A percentile compares a stretch with the other conserved stretches of the same genome.
Evolutionary conservation across 2,113 vertebrate species (phyloP).

Genomic region (Tenrec ecaudatus): DNA sequence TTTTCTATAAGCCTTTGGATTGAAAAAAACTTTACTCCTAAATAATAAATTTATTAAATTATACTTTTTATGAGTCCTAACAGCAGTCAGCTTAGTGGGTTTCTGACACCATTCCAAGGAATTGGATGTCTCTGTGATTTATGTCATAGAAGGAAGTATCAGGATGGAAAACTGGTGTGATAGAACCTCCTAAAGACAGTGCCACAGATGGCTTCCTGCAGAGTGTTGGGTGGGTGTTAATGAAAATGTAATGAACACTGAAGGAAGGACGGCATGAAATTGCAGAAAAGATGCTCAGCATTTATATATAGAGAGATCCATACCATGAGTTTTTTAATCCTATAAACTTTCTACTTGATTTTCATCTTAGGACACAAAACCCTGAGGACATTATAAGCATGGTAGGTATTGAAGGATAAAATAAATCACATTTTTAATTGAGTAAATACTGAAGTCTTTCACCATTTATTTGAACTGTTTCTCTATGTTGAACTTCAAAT

Average conservation of each 20-base stretch:
- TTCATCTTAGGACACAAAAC: not conserved
- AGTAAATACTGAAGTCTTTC: not conserved
- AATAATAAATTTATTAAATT: slow-evolving; percentile 81
- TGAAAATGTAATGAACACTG: slow-evolving; percentile 31
- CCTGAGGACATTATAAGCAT: not conserved
- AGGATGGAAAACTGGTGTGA: slow-evolving; percentile 54
- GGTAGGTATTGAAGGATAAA: not conserved
- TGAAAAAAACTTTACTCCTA: slow-evolving; percentile 45
- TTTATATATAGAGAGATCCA: not conserved
- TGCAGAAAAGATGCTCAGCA: not conserved
- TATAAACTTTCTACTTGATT: not conserved
- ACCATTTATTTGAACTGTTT: not conserved
- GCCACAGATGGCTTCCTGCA: slow-evolving; percentile 65
- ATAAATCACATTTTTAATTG: not conserved
- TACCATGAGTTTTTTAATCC: no score
- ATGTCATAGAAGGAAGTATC: slow-evolving; percentile 61
- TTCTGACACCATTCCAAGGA: slow-evolving; percentile 77
- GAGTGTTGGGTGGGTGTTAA: slow-evolving; percentile 28
- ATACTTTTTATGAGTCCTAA: slow-evolving; percentile 70
- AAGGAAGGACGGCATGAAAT: not conserved
- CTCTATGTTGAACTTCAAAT: not conserved
- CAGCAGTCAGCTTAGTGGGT: slow-evolving; percentile 60
- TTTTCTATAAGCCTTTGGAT: slow-evolving; percentile 54
- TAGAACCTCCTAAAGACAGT: slow-evolving; percentile 55
- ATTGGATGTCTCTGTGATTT: slow-evolving; percentile 68